Conservation (phyloP, 2,113 vertebrate genomes). For the Lampris incognitus region DNA sequence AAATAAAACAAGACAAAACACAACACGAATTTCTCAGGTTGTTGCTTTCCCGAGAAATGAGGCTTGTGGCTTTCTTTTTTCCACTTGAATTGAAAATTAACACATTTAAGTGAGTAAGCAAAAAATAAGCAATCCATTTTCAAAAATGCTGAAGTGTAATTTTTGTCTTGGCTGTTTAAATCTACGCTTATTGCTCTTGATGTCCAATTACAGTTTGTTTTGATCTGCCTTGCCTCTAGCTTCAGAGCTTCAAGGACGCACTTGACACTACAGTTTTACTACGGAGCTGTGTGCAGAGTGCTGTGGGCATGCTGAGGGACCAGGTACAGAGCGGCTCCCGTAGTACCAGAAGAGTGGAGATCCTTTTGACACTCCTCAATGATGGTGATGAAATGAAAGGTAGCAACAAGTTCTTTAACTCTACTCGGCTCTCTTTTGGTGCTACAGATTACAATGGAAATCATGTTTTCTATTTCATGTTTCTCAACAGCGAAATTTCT, state of each 20-base stretch:
- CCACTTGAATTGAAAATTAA: background rate
- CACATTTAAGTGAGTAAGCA: background rate
- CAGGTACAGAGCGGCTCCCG: slow-evolving; percentile 76
- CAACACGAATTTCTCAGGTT: no score
- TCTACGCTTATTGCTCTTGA: background rate
- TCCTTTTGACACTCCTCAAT: slow-evolving; percentile 87
- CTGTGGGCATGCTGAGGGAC: slow-evolving; percentile 91
- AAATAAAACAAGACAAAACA: no score
- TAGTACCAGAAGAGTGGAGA: slow-evolving; percentile 85
- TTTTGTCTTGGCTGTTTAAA: no score
- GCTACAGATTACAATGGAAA: slow-evolving; percentile 1
- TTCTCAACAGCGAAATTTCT: slow-evolving; percentile 86
- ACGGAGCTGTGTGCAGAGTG: slow-evolving; percentile 91
- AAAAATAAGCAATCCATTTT: no score
- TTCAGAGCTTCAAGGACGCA: slow-evolving; percentile 61
- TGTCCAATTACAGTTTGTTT: slow-evolving; percentile 9
- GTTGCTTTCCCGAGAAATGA: no score
- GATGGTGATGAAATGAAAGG: slow-evolving; percentile 78
- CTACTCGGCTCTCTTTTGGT: background rate
- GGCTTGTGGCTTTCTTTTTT: background rate
- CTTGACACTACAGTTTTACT: slow-evolving; percentile 90
- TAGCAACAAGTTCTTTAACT: slow-evolving; percentile 26
- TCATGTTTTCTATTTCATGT: background rate
- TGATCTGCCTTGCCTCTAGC: background rate
- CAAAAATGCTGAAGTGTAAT: no score